phyloP scores from a whole-genome alignment of 2,113 vertebrate genomes.

The Dipodomys ordii region DNA sequence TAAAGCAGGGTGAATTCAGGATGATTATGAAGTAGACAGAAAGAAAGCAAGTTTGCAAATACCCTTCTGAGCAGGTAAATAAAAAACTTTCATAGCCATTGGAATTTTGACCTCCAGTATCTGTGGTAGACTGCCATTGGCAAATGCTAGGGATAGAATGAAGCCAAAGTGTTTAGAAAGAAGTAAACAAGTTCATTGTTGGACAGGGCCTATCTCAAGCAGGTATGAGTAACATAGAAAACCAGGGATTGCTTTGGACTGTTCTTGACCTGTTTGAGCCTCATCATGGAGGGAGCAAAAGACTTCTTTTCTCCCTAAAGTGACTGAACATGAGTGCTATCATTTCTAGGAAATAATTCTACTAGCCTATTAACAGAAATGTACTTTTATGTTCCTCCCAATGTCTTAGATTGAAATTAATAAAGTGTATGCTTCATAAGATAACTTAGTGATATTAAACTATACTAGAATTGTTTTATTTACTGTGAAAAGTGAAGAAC shows the following conservation, averaged over 20 bases:
- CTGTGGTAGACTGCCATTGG: not conserved
- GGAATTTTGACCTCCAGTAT: not conserved
- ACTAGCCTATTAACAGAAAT: not conserved
- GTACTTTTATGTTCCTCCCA: not conserved
- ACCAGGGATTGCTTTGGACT: rapidly evolving
- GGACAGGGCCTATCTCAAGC: too few species aligned
- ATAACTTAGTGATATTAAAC: not conserved
- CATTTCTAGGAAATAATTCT: not conserved
- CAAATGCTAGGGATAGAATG: not conserved
- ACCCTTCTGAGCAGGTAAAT: too few species aligned
- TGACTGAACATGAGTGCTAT: too few species aligned
- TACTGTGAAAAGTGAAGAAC: not conserved
- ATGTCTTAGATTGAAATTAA: not conserved
- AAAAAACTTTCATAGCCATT: not conserved
- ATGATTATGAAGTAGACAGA: not conserved
- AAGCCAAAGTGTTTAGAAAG: not conserved
- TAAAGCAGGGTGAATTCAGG: not conserved
- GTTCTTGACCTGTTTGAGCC: not conserved
- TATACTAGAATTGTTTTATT: not conserved
- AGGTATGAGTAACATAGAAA: not conserved
- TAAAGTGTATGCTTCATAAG: not conserved
- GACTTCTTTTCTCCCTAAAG: not conserved
- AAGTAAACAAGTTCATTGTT: rapidly evolving
- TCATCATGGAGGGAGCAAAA: rapidly evolving
- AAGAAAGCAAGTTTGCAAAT: not conserved